Base-by-base conservation (phyloP, 2,888 invertebrate genomes). In the Zaprionus obscuricornis region DNA sequence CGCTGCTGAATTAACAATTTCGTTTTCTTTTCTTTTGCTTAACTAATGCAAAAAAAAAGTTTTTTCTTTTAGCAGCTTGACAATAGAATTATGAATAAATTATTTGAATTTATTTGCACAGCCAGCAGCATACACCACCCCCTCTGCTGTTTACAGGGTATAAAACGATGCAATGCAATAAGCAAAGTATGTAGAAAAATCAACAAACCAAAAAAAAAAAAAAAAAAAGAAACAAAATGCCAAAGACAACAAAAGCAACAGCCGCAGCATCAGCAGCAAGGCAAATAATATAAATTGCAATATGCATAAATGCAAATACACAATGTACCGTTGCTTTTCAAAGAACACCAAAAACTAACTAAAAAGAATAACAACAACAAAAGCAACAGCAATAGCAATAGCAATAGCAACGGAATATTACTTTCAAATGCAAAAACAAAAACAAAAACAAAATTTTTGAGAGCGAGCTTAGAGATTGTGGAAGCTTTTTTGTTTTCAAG, bases 361-460 rank as follows among this genome's bases (percentile, higher is more conserved):
- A 62, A 65, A 29, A 49, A 8, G 10, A 39, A 36, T 22, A 31
- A 26, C 27, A 52, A 27, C 24, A 18, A 29, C 29, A 45, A 18
- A 14, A 51, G 20, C 40, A 40, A 18, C 26, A 29, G n/a, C 4
- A 6, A 29, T n/a, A 6, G 7, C 4, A 29, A 8, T 3, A 29
- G 7, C 29, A 29, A 29, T n/a, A n/a, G n/a, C n/a, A n/a, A n/a
- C n/a, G n/a, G 40, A 29, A 43, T 52, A 52, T 71, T 60, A 71
- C 71, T 71, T 69, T 71, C 72, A 71, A 68, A 71, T 60, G n/a
- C n/a, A n/a, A 42, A 54, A 43, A 22, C 36, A 51, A 40, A 22
- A 46, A 26, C 22, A 43, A 34, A 42, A 52, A 29, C 47, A 50
- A 45, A 13, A 29, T n/a, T n/a, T n/a, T n/a, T n/a, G n/a, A n/a